Conservation (phyloP, 2,888 invertebrate genomes). For the Caenorhabditis becei region DNA sequence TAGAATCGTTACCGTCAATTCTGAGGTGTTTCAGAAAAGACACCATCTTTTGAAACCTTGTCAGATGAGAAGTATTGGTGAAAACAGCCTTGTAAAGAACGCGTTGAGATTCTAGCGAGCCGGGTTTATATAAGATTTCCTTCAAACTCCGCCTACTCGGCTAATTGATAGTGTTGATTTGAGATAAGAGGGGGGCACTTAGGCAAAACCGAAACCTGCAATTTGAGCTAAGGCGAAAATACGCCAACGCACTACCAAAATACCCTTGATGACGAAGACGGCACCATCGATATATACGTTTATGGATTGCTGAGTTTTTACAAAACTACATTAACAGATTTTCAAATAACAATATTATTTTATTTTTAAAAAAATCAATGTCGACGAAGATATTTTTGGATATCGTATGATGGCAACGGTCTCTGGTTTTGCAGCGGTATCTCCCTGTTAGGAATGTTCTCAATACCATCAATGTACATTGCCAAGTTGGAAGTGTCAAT, state of each 20-base stretch:
- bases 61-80: background rate
- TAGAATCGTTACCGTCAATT: conserved; percentile 61
- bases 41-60: conserved; percentile 31
- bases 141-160: conserved; percentile 22
- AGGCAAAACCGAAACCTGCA: background rate
- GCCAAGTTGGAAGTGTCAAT: conserved; percentile 29
- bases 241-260: conserved; percentile 20
- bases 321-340: too few species aligned
- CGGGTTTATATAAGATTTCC: background rate
- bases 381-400: conserved; percentile 21
- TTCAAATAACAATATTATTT: too few species aligned
- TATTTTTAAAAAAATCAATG: too few species aligned
- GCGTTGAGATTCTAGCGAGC: background rate
- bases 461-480: conserved; percentile 47
- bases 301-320: too few species aligned
- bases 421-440: conserved; percentile 9
- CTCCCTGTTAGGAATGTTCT: conserved; percentile 25
- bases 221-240: conserved; percentile 12
- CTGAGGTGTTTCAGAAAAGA: conserved; percentile 66
- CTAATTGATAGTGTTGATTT: conserved; percentile 22
- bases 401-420: conserved; percentile 20
- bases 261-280: background rate
- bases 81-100: background rate
- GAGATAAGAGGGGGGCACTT: conserved; percentile 1
- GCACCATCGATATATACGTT: too few species aligned